Percentiles rank a stretch among this genome's conserved stretches.
Evolutionary conservation across 2,113 vertebrate genomes (phyloP).

Genomic region (Pitta sordida): DNA sequence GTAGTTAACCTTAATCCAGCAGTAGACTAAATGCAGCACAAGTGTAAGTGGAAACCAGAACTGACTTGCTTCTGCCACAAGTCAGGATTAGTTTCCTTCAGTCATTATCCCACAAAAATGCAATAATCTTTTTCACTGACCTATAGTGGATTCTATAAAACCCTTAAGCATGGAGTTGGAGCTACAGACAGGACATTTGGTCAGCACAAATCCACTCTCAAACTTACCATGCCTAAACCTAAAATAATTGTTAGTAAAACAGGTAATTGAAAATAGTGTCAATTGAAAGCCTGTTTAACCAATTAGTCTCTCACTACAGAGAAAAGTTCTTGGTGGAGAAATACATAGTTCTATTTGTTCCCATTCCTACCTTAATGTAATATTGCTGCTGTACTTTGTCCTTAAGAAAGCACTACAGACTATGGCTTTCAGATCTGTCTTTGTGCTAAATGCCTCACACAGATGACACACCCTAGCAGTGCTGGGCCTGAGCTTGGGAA

Average conservation of each 20-base stretch:
- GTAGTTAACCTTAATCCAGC: background rate
- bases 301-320: background rate
- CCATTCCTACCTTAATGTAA: background rate
- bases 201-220: background rate
- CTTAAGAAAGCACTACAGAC: background rate
- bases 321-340: background rate
- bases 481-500: conserved; percentile 67
- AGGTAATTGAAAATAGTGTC: background rate
- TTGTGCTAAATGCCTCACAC: background rate
- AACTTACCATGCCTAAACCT: background rate
- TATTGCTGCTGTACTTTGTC: conserved; percentile 11
- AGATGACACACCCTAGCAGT: conserved; percentile 56
- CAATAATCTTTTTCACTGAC: background rate
- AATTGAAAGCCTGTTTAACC: background rate
- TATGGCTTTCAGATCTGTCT: conserved; percentile 19
- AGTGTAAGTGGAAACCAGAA: background rate
- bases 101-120: background rate
- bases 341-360: background rate
- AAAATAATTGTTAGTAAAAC: background rate
- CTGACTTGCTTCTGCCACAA: background rate
- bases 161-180: background rate
- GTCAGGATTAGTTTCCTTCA: background rate
- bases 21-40: background rate
- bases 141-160: background rate
- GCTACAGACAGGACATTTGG: background rate